Base-by-base conservation (phyloP, 35 echinoderm and acorn worm species). In the Ophiothrix spiculata region DNA sequence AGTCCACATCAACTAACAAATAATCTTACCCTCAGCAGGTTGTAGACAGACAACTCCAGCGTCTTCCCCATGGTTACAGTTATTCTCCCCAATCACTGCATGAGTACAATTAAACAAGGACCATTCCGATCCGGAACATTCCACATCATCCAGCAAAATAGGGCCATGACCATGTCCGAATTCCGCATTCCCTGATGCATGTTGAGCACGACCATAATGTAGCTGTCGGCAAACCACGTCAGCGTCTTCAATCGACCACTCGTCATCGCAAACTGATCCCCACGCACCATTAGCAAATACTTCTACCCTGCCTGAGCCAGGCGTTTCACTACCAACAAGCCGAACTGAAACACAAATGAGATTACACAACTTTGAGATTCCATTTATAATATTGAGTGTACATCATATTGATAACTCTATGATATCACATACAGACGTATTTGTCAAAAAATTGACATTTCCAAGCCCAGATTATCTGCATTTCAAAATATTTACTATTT, bases 51-150 rank as follows among this genome's bases (percentile, higher is more conserved):
- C n/a, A n/a, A n/a, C n/a, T n/a, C n/a, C n/a, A n/a, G n/a, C n/a
- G n/a, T n/a, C n/a, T 63, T 92, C 40, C 19, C 79, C 60, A 78
- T 92, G 90, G 36, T 74, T 79, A 63, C 90, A 92, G 49, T 87
- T 92, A 74, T 77, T 35, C 31, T 39, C 35, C 32, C 90, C 90
- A 37, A 92, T 46, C 6, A 33, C 78, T 29, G 76, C 39, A 54
- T 87, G 31, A 16, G 60, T 34, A 40, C 90, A 92, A n/a, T 54
- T 64, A 13, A 87, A 37, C 32, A 92, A 32, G 23, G 78, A 39
- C 29, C 25, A 21, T 35, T 92, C 90, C 0, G 54, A 29, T 56
- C 90, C 90, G 19, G 33, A 28, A 31, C 90, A 92, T 0, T 75
- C 34, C 4, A 92, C 79, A 29, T 83, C 63, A 60, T 75, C 42